Conservation (phyloP, 2,888 invertebrate genomes). For the Noctua janthe region DNA sequence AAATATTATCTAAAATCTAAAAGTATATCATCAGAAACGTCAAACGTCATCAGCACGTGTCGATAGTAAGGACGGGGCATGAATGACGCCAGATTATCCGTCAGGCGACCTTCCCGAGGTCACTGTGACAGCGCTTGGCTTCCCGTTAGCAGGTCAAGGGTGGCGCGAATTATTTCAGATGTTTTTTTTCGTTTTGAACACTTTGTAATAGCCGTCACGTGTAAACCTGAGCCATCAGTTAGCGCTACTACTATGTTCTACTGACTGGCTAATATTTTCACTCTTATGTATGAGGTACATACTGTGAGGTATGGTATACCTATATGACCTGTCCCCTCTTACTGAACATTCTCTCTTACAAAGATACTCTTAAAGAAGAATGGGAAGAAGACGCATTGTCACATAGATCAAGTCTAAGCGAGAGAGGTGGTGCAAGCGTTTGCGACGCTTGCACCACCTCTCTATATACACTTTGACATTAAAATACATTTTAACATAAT, state of each 20-base stretch:
- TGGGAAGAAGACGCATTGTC: neutral
- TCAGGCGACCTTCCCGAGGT: slow-evolving; percentile 1
- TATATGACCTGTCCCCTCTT: neutral
- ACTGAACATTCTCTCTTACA: neutral
- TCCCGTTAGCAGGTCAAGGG: slow-evolving; percentile 25
- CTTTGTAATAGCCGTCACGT: neutral
- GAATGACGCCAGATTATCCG: slow-evolving; percentile 14
- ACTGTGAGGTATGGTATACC: neutral
- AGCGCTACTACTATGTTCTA: neutral
- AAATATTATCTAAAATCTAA: neutral
- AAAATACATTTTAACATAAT: neutral
- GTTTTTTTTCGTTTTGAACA: slow-evolving; percentile 5
- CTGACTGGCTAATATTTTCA: no score
- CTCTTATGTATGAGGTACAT: no score
- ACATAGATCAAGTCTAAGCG: neutral
- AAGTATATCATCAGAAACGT: neutral
- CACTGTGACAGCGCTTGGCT: slow-evolving; percentile 11
- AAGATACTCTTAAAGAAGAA: neutral
- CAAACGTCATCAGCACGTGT: neutral
- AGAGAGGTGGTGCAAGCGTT: neutral
- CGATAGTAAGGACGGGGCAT: neutral
- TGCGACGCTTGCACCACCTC: no score
- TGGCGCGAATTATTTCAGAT: neutral
- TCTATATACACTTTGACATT: neutral
- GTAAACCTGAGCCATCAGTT: neutral